These are phyloP conservation scores for Ashinkailepas kermadecensis DNA, from an alignment of 2,888 invertebrate species.

Conservation along the genomic window DNA sequence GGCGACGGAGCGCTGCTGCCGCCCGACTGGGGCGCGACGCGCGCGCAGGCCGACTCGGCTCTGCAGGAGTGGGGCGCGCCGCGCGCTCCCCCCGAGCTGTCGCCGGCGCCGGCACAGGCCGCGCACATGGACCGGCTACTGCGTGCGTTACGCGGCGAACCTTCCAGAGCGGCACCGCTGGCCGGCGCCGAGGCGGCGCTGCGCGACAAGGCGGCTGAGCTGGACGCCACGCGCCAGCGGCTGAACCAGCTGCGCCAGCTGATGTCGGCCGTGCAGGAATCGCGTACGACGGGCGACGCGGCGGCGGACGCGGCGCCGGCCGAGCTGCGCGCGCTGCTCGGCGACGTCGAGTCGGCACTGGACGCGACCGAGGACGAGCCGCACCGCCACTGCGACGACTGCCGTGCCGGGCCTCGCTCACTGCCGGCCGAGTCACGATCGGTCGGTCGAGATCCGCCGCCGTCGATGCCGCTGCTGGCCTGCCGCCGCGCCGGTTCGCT, in stretches of 20 bases:
- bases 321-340: conserved; percentile 13
- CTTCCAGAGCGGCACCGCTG: neutral
- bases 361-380: neutral
- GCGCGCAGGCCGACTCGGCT: no score
- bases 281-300: neutral
- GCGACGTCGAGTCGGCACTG: conserved; percentile 5
- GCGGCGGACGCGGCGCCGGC: neutral
- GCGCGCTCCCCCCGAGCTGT: no score
- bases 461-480: neutral
- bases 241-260: conserved; percentile 19
- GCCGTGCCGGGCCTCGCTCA: neutral
- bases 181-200: neutral
- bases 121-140: neutral
- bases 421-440: neutral
- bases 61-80: no score
- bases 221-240: conserved; percentile 2
- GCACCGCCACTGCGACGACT: neutral
- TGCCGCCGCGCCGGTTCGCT: neutral
- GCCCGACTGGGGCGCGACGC: no score
- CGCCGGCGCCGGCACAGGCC: neutral
- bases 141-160: neutral
- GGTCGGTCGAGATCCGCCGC: neutral
- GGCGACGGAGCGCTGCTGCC: neutral
- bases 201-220: conserved; percentile 1
- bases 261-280: conserved; percentile 1